These are phyloP conservation scores for Pseudomyrmex flavicornis DNA, from an alignment of 1,140 invertebrate genomes.

Conservation along the genomic window DNA sequence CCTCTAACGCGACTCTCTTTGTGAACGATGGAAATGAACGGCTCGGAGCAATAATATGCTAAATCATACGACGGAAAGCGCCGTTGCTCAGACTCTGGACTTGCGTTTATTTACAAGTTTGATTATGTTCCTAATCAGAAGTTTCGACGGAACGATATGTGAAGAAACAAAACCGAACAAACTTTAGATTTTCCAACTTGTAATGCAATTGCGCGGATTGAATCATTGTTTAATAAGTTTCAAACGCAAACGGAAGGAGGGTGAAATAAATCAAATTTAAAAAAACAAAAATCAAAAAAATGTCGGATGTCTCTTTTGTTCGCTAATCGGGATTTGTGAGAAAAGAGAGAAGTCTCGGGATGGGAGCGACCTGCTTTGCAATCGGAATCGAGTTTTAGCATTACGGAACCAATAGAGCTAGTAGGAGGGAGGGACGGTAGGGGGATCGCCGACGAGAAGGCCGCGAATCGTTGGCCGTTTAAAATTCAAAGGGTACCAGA, in stretches of 20 bases:
- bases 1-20: not conserved
- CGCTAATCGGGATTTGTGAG: not conserved
- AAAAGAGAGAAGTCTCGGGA: not conserved
- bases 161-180: no score
- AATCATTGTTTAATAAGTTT: no score
- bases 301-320: no score
- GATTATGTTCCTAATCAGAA: conserved; percentile 36
- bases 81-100: not conserved
- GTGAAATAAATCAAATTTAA: no score
- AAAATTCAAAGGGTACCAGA: conserved; percentile 52
- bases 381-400: conserved; percentile 18
- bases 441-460: not conserved
- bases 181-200: no score
- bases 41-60: conserved; percentile 47
- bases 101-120: conserved; percentile 33
- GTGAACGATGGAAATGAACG: conserved; percentile 41
- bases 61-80: conserved; percentile 30
- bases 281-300: no score
- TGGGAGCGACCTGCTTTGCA: not conserved
- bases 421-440: not conserved
- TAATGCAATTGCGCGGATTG: no score
- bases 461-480: conserved; percentile 21
- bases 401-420: conserved; percentile 32
- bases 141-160: not conserved
- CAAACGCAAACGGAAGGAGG: no score